These are phyloP conservation scores for Cherax quadricarinatus DNA, from an alignment of 1,140 invertebrate genomes.

Conservation along the genomic window DNA sequence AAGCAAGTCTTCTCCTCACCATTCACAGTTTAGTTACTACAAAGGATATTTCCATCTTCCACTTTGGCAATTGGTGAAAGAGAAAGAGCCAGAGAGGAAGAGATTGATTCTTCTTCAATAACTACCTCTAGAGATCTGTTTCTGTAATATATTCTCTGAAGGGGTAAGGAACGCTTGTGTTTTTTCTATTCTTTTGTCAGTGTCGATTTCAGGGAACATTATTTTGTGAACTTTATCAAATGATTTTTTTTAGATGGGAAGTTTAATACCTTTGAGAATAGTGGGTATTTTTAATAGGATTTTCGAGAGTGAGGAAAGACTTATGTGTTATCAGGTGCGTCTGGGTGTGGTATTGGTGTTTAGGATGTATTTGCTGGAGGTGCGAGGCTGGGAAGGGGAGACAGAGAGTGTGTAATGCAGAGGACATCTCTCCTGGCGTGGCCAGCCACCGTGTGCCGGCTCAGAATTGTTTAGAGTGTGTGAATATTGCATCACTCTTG, in stretches of 20 bases:
- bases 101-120: conserved; percentile 12
- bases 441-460: neutral
- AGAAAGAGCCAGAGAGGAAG: neutral
- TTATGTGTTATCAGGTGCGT: no score
- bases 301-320: no score
- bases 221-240: no score
- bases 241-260: no score
- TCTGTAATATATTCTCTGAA: neutral
- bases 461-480: neutral
- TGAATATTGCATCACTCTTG: neutral
- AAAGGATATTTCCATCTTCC: no score
- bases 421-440: neutral
- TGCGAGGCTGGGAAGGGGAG: neutral
- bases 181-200: neutral
- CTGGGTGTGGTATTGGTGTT: no score
- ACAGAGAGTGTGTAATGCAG: neutral
- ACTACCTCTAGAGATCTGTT: neutral
- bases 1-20: no score
- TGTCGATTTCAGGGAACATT: no score
- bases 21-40: no score
- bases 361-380: no score
- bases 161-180: neutral
- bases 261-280: no score
- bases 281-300: no score
- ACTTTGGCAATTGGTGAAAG: neutral